phyloP scores from a whole-genome alignment of 37 sponge, comb jelly and placozoan genomes.

The Halisarca cf. caerulea region DNA sequence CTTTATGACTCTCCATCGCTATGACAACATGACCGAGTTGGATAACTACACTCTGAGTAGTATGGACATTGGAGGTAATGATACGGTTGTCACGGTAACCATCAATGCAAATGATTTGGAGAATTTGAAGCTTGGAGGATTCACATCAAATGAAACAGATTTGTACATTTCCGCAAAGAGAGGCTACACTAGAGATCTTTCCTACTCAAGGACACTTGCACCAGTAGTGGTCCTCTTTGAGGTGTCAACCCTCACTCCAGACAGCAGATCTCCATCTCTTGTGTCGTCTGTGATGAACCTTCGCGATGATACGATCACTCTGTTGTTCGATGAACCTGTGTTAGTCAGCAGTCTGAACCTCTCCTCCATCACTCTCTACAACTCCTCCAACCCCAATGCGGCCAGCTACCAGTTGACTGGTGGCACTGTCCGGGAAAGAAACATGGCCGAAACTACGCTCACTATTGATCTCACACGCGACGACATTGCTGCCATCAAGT shows the following conservation, averaged over 20 bases:
- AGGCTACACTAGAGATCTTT: conserved; percentile 68
- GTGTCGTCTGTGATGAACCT: conserved; percentile 60
- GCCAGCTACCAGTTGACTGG: conserved; percentile 28
- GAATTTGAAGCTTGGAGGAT: conserved; percentile 48
- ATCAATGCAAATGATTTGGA: conserved; percentile 62
- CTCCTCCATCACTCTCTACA: conserved; percentile 50
- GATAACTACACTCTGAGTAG: conserved; percentile 59
- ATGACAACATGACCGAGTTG: conserved; percentile 24
- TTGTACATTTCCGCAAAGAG: conserved; percentile 60
- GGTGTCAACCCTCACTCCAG: conserved; percentile 69
- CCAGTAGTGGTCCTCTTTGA: conserved; percentile 32
- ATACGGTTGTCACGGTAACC: conserved; percentile 29
- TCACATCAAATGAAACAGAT: conserved; percentile 38
- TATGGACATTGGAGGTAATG: conserved; percentile 29
- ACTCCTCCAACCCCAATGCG: background rate
- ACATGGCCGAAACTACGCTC: conserved; percentile 16
- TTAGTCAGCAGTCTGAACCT: conserved; percentile 47
- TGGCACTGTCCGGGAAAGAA: conserved; percentile 44
- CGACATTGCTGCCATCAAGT: conserved; percentile 76
- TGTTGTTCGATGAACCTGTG: conserved; percentile 89
- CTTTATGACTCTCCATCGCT: conserved; percentile 52
- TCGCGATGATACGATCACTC: conserved; percentile 36
- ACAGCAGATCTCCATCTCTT: conserved; percentile 63
- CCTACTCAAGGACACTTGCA: conserved; percentile 64
- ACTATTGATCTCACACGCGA: conserved; percentile 42